A percentile compares a stretch with the other conserved stretches of the same genome.
Evolutionary conservation across 2,113 vertebrate genomes (phyloP).

Genomic region (Scomber colias): DNA sequence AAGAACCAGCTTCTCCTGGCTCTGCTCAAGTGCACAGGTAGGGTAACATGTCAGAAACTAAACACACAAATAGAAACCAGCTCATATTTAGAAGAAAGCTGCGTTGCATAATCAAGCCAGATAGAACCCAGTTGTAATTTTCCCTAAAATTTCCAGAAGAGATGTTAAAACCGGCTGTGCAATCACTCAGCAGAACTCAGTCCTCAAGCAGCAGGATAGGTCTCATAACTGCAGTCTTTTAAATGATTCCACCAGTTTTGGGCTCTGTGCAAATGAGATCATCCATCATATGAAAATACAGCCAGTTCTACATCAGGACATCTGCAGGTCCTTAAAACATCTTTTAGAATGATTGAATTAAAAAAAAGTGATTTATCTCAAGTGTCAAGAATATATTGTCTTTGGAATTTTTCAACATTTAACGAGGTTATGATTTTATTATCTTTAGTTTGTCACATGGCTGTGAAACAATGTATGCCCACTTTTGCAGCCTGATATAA

Average conservation of each 20-base stretch:
- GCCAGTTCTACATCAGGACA: constrained; percentile 14
- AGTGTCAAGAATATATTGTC: background rate
- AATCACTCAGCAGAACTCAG: constrained; percentile 12
- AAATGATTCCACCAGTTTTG: constrained; percentile 42
- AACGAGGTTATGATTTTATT: background rate
- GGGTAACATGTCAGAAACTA: constrained; percentile 42
- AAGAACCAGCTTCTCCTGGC: constrained; percentile 98
- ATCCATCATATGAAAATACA: constrained; percentile 44
- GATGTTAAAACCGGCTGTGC: background rate
- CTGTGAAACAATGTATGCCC: background rate
- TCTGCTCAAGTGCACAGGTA: constrained; percentile 98
- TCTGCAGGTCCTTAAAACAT: constrained; percentile 32
- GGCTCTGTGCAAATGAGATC: constrained; percentile 51
- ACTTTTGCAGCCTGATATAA: background rate
- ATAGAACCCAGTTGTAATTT: constrained; percentile 29
- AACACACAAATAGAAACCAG: background rate
- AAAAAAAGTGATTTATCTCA: background rate
- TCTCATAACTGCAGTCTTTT: constrained; percentile 38
- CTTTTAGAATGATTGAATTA: constrained; percentile 21
- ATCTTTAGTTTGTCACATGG: background rate
- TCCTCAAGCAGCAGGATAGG: constrained; percentile 20
- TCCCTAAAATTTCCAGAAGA: constrained; percentile 19
- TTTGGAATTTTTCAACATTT: background rate
- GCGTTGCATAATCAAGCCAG: constrained; percentile 4
- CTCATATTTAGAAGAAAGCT: background rate